Base-by-base conservation (phyloP, 2,797 vertebrate genomes). In the Mastacembelus armatus region DNA sequence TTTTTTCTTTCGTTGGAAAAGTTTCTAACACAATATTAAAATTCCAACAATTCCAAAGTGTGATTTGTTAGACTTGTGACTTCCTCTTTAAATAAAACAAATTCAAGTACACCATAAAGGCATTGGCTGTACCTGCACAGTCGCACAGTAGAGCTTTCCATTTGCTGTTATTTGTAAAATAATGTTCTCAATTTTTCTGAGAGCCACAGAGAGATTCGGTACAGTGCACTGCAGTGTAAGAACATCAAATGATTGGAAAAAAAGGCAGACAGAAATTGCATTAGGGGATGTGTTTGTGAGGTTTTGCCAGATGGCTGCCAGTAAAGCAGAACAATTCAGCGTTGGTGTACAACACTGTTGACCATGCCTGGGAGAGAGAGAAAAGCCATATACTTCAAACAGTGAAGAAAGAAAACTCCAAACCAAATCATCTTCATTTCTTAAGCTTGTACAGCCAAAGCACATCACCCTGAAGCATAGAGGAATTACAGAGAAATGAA, bases 241-340 rank as follows among this genome's bases (percentile, higher is more conserved):
- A 77, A 86, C 80, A 86, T 87, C 67, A 87, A 86, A 83, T 73
- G 71, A 76, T 56, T 78, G 42, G 55, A 74, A 64, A 45, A 55
- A 10, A 38, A 82, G 27, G 40, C 71, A 67, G 68, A 19, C 70
- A 76, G 66, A 80, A 89, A 89, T 77, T 84, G 65, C 75, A 85
- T 89, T 85, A 86, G 73, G 70, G 78, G 68, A 71, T 79, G 75
- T 81, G 75, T 81, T 83, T 86, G 82, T 83, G 78, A 88, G 75
- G 71, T 73, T 83, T 74, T 78, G 83, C 85, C 90, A 91, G 87
- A 89, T 91, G 87, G 88, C 84, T 83, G 79, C 75, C 73, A 78
- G 83, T 78, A 82, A 85, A 79, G 78, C 84, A 86, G 73, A 86
- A 89, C 66, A 83, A 69, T 84, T 71, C 54, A 60, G 63, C 40